These are phyloP conservation scores for Caenorhabditis zanzibari DNA, from an alignment of 2,888 invertebrate genomes.

Conservation along the genomic window DNA sequence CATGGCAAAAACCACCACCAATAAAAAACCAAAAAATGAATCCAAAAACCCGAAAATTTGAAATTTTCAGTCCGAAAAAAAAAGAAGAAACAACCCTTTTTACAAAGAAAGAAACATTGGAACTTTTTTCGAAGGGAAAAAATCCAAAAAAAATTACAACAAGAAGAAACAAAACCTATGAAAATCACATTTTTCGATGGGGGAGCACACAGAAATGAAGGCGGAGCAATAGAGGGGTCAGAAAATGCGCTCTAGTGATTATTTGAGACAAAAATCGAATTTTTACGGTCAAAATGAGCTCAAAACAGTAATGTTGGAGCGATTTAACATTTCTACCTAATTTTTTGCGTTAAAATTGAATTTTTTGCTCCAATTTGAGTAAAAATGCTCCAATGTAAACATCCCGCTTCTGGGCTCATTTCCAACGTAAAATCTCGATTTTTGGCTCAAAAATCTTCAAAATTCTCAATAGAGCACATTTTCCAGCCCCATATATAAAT, in stretches of 20 bases:
- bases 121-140: background rate
- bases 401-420: no score
- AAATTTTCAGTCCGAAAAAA: conserved; percentile 6
- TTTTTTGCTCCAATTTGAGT: no score
- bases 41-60: background rate
- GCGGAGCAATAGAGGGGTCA: no score
- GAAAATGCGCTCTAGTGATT: no score
- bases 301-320: no score
- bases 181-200: background rate
- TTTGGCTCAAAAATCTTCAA: background rate
- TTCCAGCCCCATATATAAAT: background rate
- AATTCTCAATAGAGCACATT: background rate
- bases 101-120: background rate
- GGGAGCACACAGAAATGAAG: no score
- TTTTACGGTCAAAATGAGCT: background rate
- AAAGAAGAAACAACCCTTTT: background rate
- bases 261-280: background rate
- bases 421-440: background rate
- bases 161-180: no score
- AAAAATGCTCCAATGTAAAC: no score
- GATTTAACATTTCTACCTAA: no score
- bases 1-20: conserved; percentile 18
- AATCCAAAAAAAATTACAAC: background rate
- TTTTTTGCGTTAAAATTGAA: no score
- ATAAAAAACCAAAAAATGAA: background rate